phyloP scores from a whole-genome alignment of 1,140 invertebrate species.

The Saxidomus purpurata region DNA sequence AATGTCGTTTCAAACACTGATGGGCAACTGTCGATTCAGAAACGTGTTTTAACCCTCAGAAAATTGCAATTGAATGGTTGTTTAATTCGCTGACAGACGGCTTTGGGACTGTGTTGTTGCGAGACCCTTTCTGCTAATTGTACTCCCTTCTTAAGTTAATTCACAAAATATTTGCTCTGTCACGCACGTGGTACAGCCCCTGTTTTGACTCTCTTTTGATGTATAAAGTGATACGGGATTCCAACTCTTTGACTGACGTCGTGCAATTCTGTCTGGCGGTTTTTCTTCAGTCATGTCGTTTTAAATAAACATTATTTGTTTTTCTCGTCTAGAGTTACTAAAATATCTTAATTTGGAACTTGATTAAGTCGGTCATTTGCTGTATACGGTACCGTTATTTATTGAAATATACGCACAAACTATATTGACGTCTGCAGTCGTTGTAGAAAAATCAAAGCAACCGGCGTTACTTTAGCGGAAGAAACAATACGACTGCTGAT shows the following conservation, averaged over 20 bases:
- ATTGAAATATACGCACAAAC: too few relatives aligned
- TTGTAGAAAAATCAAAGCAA: too few relatives aligned
- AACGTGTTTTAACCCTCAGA: constrained; percentile 34
- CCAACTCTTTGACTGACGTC: neutral
- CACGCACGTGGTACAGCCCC: constrained; percentile 22
- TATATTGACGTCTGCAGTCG: too few relatives aligned
- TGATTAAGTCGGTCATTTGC: too few relatives aligned
- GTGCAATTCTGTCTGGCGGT: neutral
- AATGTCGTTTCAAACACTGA: neutral
- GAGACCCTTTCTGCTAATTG: constrained; percentile 37
- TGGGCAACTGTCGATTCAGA: neutral
- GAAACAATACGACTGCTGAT: too few relatives aligned
- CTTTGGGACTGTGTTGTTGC: constrained; percentile 27
- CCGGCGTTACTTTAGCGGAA: too few relatives aligned
- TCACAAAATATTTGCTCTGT: constrained; percentile 50
- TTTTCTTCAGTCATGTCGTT: neutral
- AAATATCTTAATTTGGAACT: too few relatives aligned
- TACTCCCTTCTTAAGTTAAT: constrained; percentile 19
- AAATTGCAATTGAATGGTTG: constrained; percentile 50
- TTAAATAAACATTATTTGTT: neutral
- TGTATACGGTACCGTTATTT: too few relatives aligned
- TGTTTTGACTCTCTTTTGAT: constrained; percentile 25
- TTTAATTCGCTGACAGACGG: constrained; percentile 51
- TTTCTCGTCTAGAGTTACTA: neutral
- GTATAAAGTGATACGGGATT: constrained; percentile 24